Percentiles rank a stretch among this genome's conserved stretches.
Conservation (phyloP, 2,113 vertebrate species). For the Xiphorhynchus elegans region DNA sequence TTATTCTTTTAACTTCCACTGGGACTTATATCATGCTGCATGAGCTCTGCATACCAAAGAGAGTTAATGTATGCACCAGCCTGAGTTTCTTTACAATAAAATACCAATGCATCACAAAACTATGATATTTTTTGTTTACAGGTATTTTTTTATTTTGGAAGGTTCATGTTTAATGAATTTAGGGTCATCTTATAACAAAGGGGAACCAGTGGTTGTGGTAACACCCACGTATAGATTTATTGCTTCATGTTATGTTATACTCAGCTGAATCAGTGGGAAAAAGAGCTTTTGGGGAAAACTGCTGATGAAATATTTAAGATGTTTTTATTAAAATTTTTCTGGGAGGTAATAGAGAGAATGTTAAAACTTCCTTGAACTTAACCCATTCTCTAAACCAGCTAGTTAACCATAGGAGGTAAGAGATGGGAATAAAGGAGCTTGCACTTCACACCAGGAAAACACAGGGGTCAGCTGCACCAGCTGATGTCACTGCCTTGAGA, state of each 20-base stretch:
- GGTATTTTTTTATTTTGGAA: constrained; percentile 1
- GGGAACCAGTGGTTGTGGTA: not conserved
- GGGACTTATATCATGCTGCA: constrained; percentile 44
- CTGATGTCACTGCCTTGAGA: constrained; percentile 1
- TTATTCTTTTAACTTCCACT: constrained; percentile 68
- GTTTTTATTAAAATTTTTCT: constrained; percentile 48
- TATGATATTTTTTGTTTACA: not conserved
- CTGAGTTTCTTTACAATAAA: not conserved
- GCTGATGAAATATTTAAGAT: constrained; percentile 52
- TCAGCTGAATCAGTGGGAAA: constrained; percentile 27
- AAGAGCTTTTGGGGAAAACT: constrained; percentile 30
- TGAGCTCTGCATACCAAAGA: constrained; percentile 57
- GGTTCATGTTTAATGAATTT: constrained; percentile 12
- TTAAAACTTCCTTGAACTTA: constrained; percentile 25
- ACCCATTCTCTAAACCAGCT: not conserved
- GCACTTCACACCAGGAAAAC: not conserved
- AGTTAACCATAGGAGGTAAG: not conserved
- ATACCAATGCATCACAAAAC: not conserved
- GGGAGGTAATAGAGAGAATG: not conserved
- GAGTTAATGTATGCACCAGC: not conserved
- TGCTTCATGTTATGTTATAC: constrained; percentile 14
- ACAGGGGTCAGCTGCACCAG: not conserved
- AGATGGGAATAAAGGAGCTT: not conserved
- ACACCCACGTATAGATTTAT: not conserved
- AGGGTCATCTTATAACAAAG: constrained; percentile 9